These are phyloP conservation scores for Osmerus mordax DNA, from an alignment of 2,113 vertebrate species.

Conservation along the genomic window DNA sequence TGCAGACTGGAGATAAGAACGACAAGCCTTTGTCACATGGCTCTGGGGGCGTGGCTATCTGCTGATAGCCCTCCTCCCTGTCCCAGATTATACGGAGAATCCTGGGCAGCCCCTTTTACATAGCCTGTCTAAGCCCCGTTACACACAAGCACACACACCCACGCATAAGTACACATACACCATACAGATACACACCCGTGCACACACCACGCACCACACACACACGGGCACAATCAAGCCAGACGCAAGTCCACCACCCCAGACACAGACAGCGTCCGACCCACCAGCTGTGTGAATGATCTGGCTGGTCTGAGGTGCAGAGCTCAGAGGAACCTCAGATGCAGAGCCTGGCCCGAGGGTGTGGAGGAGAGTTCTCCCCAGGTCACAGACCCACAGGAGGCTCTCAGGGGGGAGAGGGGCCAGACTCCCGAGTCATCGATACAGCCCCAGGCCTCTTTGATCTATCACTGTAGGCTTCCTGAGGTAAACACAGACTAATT, in stretches of 20 bases:
- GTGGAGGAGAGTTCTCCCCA: conserved; percentile 41
- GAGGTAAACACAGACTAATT: conserved; percentile 91
- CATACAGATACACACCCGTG: not conserved
- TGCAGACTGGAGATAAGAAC: conserved; percentile 56
- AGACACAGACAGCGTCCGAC: no score
- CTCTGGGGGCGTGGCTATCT: not conserved
- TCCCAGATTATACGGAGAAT: conserved; percentile 54
- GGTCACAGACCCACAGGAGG: conserved; percentile 31
- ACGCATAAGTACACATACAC: not conserved
- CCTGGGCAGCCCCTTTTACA: conserved; percentile 40
- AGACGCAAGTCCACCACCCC: no score
- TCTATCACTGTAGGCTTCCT: conserved; percentile 74
- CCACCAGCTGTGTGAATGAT: not conserved
- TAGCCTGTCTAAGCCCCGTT: conserved; percentile 25
- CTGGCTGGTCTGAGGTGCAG: conserved; percentile 26
- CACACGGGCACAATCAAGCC: not conserved
- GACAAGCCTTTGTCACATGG: not conserved
- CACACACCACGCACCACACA: conserved; percentile 17
- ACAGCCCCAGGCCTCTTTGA: conserved; percentile 70
- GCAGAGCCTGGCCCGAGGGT: conserved; percentile 4
- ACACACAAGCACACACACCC: not conserved
- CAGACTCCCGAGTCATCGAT: conserved; percentile 56
- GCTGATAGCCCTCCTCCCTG: conserved; percentile 13
- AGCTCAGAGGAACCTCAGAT: conserved; percentile 7
- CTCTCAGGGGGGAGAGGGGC: conserved; percentile 42